Evolutionary conservation across 2,888 invertebrate genomes (phyloP).

Genomic region (Pyrochroa serraticornis): DNA sequence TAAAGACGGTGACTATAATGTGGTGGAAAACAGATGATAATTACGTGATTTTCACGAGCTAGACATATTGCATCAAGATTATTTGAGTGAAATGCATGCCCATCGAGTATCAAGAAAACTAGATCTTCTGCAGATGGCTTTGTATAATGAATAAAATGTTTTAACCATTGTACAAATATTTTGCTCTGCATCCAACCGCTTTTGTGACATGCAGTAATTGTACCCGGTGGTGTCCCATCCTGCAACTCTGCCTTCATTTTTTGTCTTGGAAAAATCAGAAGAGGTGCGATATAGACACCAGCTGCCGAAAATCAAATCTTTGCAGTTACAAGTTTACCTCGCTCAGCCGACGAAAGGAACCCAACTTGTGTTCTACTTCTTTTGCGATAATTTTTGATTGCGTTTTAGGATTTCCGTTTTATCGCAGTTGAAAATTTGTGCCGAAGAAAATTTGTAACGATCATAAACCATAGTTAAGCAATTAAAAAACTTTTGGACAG

Average conservation of each 20-base stretch:
- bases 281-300: too few species aligned
- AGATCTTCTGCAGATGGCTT: conserved; percentile 29
- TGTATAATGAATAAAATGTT: conserved; percentile 30
- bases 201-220: conserved; percentile 36
- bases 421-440: too few species aligned
- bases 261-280: neutral
- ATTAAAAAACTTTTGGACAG: too few species aligned
- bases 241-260: conserved; percentile 45
- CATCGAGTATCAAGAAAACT: conserved; percentile 31
- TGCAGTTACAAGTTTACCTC: too few species aligned
- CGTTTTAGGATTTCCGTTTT: too few species aligned
- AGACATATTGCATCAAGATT: conserved; percentile 26
- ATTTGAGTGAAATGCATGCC: conserved; percentile 20
- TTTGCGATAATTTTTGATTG: too few species aligned
- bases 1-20: conserved; percentile 38
- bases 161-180: conserved; percentile 31
- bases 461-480: too few species aligned
- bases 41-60: conserved; percentile 30
- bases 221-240: conserved; percentile 44
- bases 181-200: conserved; percentile 34
- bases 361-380: too few species aligned
- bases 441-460: too few species aligned
- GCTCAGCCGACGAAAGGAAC: too few species aligned
- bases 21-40: conserved; percentile 48
- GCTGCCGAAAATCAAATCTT: too few species aligned